Evolutionary conservation across 2,113 vertebrate genomes (phyloP), one percentile per base, ranked within the genome.

Genomic region (Falco punctatus): DNA sequence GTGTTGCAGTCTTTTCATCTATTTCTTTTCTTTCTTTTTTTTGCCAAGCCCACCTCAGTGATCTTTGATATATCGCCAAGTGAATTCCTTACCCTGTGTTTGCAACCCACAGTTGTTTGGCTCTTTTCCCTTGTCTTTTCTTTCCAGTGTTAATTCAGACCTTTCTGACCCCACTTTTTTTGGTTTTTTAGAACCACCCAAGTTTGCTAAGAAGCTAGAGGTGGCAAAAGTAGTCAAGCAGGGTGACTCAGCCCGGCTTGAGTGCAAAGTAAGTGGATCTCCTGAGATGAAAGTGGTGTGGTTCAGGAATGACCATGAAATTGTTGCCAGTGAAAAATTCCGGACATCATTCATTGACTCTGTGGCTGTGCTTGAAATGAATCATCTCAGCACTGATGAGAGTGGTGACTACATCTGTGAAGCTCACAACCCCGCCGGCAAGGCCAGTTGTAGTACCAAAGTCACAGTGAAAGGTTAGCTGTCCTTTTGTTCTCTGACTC

Each of bases 331-430:
- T 86, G 98, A 98, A 90, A 99, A 99, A 97, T 98, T 97, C 97
- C 98, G 95, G 94, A 99, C 97, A n/a, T 98, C 98, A 15, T 99
- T 99, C 97, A 98, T 98, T 71, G 99, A 99, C 92, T 99, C 98
- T 8, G 93, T 99, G 88, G 99, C 99, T 0, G 98, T 99, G 93
- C 97, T 99, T 92, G 99, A 99, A 97, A 98, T 99, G 97, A 98
- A 98, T 75, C 97, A 95, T 51, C 97, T 98, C 48, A 97, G 95
- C 91, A 98, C 97, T 93, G 98, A 99, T 33, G 99, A 99, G 72
- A 99, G 98, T 2, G 99, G 99, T 77, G 99, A 99, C 97, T 99
- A 99, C 95, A 99, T 99, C 83, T 99, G 99, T 96, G 99, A 99
- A 98, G 99, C 98, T 96, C 98, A 98, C 69, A 99, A 99, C 96